Evolutionary conservation across 1,140 invertebrate genomes (phyloP).

Genomic region (Zophobas morio): DNA sequence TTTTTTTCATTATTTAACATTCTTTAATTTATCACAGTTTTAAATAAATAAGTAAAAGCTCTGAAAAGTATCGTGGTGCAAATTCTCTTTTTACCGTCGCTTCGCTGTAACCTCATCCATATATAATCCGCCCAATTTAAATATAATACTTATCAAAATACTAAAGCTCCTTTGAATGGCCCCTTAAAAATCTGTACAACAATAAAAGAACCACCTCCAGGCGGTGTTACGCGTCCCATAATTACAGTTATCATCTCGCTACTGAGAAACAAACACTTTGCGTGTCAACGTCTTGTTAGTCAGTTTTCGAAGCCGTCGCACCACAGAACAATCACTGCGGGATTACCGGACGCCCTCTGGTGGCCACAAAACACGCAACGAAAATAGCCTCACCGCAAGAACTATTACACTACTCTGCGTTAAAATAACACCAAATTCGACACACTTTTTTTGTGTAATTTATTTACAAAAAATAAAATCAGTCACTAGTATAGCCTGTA

Average conservation of each 20-base stretch:
- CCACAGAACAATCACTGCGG: not conserved
- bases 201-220: not conserved
- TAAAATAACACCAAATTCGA: too few relatives aligned
- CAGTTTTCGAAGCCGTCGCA: not conserved
- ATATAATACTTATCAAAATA: not conserved
- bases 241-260: slow-evolving; percentile 8
- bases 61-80: too few relatives aligned
- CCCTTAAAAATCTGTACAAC: not conserved
- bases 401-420: not conserved
- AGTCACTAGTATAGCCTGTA: too few relatives aligned
- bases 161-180: not conserved
- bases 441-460: too few relatives aligned
- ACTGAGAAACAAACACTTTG: slow-evolving; percentile 17
- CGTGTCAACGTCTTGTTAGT: slow-evolving; percentile 42
- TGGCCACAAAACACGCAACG: not conserved
- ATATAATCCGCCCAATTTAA: not conserved
- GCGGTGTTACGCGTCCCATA: not conserved
- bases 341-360: slow-evolving; percentile 8
- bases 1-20: too few relatives aligned
- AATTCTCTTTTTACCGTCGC: too few relatives aligned
- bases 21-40: too few relatives aligned
- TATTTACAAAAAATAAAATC: too few relatives aligned
- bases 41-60: too few relatives aligned
- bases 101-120: too few relatives aligned
- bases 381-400: not conserved